Percentiles rank a stretch among this genome's conserved stretches.
These are phyloP conservation scores for Caenorhabditis angaria DNA, from an alignment of 2,888 invertebrate genomes.

Conservation along the genomic window DNA sequence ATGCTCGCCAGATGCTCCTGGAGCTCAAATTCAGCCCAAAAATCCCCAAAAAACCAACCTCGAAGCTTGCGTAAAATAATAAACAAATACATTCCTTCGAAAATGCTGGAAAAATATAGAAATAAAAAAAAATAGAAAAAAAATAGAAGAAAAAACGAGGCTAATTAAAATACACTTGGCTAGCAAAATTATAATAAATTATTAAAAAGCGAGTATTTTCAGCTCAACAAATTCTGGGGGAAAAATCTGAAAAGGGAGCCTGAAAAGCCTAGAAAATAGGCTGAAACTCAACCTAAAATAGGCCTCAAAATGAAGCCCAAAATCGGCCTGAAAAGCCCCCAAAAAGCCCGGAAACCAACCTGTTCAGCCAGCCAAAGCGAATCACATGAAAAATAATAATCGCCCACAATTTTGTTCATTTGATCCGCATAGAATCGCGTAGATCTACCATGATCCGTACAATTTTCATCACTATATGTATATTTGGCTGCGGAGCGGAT, in stretches of 20 bases:
- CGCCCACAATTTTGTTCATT: slow-evolving; percentile 78
- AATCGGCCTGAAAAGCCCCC: too few species aligned
- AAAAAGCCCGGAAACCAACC: slow-evolving; percentile 13
- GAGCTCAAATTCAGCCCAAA: neutral
- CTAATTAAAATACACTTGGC: too few species aligned
- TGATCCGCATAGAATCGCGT: slow-evolving; percentile 57
- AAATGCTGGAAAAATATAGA: slow-evolving; percentile 3
- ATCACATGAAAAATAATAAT: slow-evolving; percentile 82
- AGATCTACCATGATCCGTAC: slow-evolving; percentile 30
- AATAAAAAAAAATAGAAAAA: too few species aligned
- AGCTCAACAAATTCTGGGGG: too few species aligned
- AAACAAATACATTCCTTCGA: slow-evolving; percentile 27
- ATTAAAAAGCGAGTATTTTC: too few species aligned
- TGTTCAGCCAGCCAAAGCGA: slow-evolving; percentile 61
- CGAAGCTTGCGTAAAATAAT: slow-evolving; percentile 45
- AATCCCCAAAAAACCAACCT: neutral
- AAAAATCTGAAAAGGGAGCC: too few species aligned
- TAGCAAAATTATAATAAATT: too few species aligned
- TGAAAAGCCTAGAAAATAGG: too few species aligned
- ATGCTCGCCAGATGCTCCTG: too few species aligned
- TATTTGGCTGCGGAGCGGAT: slow-evolving; percentile 63
- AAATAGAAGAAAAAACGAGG: too few species aligned
- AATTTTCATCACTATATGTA: slow-evolving; percentile 56
- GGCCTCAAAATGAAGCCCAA: too few species aligned
- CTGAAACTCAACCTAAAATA: too few species aligned